These are phyloP conservation scores for Drosophila cognata DNA, from an alignment of 2,888 invertebrate species.

Conservation along the genomic window DNA sequence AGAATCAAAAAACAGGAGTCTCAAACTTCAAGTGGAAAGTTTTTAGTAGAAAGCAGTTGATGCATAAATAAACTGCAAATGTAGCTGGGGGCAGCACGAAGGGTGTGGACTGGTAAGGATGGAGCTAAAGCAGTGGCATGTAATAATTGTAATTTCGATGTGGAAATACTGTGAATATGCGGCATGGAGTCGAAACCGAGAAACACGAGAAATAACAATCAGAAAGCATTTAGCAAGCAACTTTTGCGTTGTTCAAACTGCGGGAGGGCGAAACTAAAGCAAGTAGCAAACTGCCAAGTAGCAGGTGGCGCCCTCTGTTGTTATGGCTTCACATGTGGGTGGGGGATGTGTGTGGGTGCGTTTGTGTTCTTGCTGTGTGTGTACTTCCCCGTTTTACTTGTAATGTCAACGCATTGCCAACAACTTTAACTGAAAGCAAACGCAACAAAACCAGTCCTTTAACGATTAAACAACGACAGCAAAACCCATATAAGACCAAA, in stretches of 20 bases:
- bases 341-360: constrained; percentile 6
- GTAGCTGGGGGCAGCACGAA: constrained; percentile 3
- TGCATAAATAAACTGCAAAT: constrained; percentile 53
- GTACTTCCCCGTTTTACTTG: constrained; percentile 16
- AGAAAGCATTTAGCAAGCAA: constrained; percentile 82
- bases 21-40: constrained; percentile 42
- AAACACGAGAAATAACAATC: constrained; percentile 83
- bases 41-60: constrained; percentile 38
- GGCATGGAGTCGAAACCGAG: constrained; percentile 31
- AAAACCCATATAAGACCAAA: constrained; percentile 47
- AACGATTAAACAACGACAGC: constrained; percentile 75
- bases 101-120: background rate
- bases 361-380: constrained; percentile 5
- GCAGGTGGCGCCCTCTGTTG: constrained; percentile 70
- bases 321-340: constrained; percentile 38
- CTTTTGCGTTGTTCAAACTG: constrained; percentile 54
- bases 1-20: constrained; percentile 33
- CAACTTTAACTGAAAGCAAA: constrained; percentile 44
- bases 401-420: constrained; percentile 56
- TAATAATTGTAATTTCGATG: constrained; percentile 64
- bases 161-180: constrained; percentile 52
- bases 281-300: constrained; percentile 30
- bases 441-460: constrained; percentile 49
- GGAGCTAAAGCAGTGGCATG: constrained; percentile 56
- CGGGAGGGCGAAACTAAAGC: constrained; percentile 26